Base-by-base conservation (phyloP, 2,113 vertebrate species). In the Leptosomus discolor region DNA sequence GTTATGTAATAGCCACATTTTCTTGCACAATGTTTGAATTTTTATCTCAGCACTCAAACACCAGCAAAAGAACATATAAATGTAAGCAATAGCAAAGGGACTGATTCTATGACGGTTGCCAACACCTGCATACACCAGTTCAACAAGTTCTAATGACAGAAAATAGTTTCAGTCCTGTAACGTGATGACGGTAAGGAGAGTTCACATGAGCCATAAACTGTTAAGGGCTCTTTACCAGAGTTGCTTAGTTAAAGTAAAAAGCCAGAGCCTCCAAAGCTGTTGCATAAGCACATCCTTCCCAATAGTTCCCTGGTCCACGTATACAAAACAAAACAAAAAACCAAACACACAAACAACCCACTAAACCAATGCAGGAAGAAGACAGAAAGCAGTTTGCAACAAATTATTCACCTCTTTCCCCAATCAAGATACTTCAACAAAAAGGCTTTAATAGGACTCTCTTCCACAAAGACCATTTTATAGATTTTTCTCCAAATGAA, bases 251-350 rank as follows among this genome's bases (percentile, higher is more conserved):
- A 1, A 54, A 45, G 9, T 41, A 13, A 78, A 83, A 86, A 83
- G 26, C 13, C 37, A 23, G 21, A 37, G 53, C 7, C 12, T 76
- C 12, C 11, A 76, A 88, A 85, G 34, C 29, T 54, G 5, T 30
- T 45, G 45, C 2, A 39, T 5, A 41, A 70, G 15, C 13, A 54
- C 5, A 48, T 30, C 19, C 53, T 76, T 60, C 30, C 13, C 46
- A 75, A 58, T 11, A 57, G 21, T 18, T 68, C 5, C 5, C 22
- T 27, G 2, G 9, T 24, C 9, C 0, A 1, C 0, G 0, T 43
- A 18, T 27, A 83, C 10, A 4, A 19, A 46, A 50, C 26, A 54
- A 34, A 29, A 0, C 0, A 17, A 43, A 30, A 15, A 36, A 30
- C 10, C 24, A 80, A 17, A 4, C 23, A 30, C 13, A 4, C 36